phyloP scores from a whole-genome alignment of 2,888 invertebrate species.

The Lasioglossum leucozonium region DNA sequence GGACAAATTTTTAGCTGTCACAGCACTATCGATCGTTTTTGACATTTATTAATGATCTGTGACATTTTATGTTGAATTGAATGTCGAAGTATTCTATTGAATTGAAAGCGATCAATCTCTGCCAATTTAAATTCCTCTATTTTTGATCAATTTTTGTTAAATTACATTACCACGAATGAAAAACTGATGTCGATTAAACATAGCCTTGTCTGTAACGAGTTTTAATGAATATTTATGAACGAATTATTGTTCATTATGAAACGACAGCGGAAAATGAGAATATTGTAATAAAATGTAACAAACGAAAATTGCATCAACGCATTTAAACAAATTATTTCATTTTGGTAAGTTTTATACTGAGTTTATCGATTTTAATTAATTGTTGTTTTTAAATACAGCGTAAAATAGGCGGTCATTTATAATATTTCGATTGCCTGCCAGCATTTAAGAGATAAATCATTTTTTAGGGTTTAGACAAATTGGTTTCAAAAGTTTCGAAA shows the following conservation, averaged over 20 bases:
- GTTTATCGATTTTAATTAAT: neutral
- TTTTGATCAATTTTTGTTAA: neutral
- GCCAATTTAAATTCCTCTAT: neutral
- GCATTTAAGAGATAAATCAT: too few relatives aligned
- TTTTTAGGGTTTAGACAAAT: too few relatives aligned
- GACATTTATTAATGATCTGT: conserved; percentile 6
- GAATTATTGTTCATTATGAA: neutral
- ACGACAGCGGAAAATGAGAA: neutral
- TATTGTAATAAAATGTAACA: neutral
- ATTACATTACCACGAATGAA: neutral
- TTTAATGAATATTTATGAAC: neutral
- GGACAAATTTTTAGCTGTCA: neutral
- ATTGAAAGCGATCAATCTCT: neutral
- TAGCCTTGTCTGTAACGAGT: neutral
- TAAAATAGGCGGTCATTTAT: neutral
- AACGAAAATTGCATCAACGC: neutral
- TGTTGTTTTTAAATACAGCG: neutral
- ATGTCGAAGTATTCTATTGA: neutral
- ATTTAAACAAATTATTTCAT: neutral
- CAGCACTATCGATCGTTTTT: neutral
- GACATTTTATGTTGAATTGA: neutral
- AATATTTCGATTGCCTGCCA: too few relatives aligned
- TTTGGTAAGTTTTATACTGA: neutral
- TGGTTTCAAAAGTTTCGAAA: too few relatives aligned
- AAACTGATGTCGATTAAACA: neutral